These are phyloP conservation scores for Brachionichthys hirsutus DNA, from an alignment of 2,113 vertebrate genomes.

Conservation along the genomic window DNA sequence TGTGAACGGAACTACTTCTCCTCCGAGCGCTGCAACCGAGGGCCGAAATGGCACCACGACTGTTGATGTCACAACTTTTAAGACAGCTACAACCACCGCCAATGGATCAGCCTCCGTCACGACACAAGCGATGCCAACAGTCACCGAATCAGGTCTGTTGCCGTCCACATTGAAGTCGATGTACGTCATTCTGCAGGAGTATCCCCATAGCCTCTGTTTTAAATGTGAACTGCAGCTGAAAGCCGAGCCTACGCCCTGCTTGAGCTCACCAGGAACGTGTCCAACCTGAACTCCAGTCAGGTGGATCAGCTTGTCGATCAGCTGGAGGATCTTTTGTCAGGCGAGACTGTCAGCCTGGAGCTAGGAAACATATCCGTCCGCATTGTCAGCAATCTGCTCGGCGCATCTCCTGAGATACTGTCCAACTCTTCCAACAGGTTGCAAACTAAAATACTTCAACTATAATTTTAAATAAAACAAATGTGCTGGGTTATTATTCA, in stretches of 20 bases:
- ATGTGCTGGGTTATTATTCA: no score
- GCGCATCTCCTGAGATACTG: slow-evolving; percentile 68
- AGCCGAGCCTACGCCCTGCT: slow-evolving; percentile 53
- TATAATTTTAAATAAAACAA: no score
- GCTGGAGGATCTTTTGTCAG: slow-evolving; percentile 80
- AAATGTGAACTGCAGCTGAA: slow-evolving; percentile 18
- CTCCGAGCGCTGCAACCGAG: neutral
- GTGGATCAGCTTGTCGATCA: slow-evolving; percentile 80
- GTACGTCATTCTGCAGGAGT: neutral
- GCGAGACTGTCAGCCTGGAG: slow-evolving; percentile 71
- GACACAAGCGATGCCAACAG: neutral
- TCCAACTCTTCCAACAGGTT: slow-evolving; percentile 82
- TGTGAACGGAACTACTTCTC: neutral
- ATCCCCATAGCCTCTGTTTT: neutral
- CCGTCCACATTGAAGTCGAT: neutral
- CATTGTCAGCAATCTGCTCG: slow-evolving; percentile 84
- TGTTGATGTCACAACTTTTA: neutral
- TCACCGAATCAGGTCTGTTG: slow-evolving; percentile 29
- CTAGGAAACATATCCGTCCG: slow-evolving; percentile 75
- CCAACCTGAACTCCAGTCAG: slow-evolving; percentile 69
- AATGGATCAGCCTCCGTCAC: neutral
- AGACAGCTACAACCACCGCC: slow-evolving; percentile 3
- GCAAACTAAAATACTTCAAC: neutral
- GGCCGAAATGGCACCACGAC: neutral
- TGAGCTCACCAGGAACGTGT: slow-evolving; percentile 43